A percentile compares a stretch with the other conserved stretches of the same genome.
These are phyloP conservation scores for Amphibalanus amphitrite DNA, from an alignment of 1,140 invertebrate species.

Conservation along the genomic window DNA sequence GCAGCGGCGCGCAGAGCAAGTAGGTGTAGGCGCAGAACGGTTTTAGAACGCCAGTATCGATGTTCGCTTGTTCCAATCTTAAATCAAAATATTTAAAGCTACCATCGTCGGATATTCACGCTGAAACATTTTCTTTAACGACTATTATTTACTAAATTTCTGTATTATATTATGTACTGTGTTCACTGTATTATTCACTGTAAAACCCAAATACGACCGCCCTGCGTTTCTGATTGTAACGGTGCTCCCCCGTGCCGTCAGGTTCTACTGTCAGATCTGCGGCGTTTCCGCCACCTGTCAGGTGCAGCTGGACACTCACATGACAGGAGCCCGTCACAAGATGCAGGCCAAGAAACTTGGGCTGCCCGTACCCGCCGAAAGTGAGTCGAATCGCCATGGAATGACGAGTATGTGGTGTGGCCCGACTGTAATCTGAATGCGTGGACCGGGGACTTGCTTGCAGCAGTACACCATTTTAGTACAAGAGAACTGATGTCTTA, in stretches of 20 bases:
- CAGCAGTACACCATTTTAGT: no score
- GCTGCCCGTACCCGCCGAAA: conserved; percentile 6
- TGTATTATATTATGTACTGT: not conserved
- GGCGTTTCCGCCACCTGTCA: conserved; percentile 22
- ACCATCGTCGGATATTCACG: no score
- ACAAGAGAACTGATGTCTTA: no score
- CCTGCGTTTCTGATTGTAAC: no score
- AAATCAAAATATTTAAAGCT: no score
- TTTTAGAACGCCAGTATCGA: no score
- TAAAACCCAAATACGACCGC: conserved; percentile 1
- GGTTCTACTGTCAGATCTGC: conserved; percentile 23
- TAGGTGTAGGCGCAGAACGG: conserved; percentile 3
- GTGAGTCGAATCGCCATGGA: not conserved
- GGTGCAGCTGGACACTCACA: conserved; percentile 22
- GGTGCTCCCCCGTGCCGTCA: not conserved
- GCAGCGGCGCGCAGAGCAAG: not conserved
- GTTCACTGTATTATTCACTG: not conserved
- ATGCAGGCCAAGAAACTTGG: conserved; percentile 13
- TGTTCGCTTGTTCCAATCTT: no score
- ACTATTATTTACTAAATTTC: no score
- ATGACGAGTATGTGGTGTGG: no score
- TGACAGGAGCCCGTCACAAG: conserved; percentile 22
- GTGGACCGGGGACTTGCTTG: no score
- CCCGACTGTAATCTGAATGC: no score
- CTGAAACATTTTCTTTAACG: not conserved